phyloP scores from a whole-genome alignment of 2,888 invertebrate species.

The Heliconius erato region DNA sequence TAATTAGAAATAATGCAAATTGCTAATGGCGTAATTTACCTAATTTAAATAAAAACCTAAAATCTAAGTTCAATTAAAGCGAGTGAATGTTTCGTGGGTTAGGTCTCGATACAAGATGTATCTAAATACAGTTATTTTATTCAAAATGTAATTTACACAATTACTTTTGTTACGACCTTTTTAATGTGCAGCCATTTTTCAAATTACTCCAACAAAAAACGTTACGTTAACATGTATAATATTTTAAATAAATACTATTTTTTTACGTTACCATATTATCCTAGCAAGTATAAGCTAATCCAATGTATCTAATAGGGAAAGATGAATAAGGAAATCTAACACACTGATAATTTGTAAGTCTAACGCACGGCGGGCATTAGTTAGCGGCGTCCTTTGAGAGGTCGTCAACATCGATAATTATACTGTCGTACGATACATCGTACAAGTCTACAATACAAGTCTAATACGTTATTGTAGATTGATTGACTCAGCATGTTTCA shows the following conservation, averaged over 20 bases:
- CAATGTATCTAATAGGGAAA: constrained; percentile 20
- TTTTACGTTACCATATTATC: not conserved
- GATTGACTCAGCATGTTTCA: not conserved
- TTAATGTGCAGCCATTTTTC: not conserved
- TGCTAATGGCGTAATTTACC: not conserved
- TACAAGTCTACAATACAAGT: not conserved
- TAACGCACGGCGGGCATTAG: constrained; percentile 28
- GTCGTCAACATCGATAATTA: constrained; percentile 44
- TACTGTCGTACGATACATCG: constrained; percentile 34
- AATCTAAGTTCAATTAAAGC: no score
- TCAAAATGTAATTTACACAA: not conserved
- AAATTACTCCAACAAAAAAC: not conserved
- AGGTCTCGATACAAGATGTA: no score
- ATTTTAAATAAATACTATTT: not conserved
- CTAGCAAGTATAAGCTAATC: not conserved
- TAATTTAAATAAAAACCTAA: no score
- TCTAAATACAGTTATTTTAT: not conserved
- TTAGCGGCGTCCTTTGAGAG: constrained; percentile 44
- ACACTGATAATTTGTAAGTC: constrained; percentile 5
- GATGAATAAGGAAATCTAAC: constrained; percentile 30
- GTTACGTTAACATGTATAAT: not conserved
- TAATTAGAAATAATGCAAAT: not conserved
- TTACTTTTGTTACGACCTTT: not conserved
- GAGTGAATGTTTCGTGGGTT: not conserved
- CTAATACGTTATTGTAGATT: not conserved